Evolutionary conservation across 2,888 invertebrate genomes (phyloP).

Genomic region (Hesperia comma): DNA sequence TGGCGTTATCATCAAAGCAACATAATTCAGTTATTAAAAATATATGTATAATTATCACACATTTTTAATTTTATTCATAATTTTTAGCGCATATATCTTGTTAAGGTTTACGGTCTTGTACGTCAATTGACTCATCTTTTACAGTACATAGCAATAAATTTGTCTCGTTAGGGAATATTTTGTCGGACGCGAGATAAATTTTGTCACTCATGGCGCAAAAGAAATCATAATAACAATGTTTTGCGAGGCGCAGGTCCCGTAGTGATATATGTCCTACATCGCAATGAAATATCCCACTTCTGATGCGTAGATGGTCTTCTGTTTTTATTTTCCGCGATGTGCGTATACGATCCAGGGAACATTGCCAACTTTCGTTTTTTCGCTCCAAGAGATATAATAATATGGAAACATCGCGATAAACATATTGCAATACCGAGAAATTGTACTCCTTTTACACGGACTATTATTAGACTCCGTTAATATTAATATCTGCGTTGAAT

Average conservation of each 20-base stretch:
- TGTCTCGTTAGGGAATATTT: not conserved
- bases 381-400: constrained; percentile 42
- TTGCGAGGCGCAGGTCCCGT: not conserved
- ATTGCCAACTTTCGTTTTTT: constrained; percentile 50
- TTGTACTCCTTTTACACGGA: constrained; percentile 16
- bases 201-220: not conserved
- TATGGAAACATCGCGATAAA: constrained; percentile 44
- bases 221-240: constrained; percentile 14
- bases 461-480: constrained; percentile 38
- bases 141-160: not conserved
- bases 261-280: constrained; percentile 4
- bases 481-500: constrained; percentile 28
- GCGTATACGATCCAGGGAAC: constrained; percentile 42
- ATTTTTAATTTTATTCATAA: no score
- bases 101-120: no score
- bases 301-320: constrained; percentile 38
- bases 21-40: no score
- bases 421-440: constrained; percentile 27
- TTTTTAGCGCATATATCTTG: no score
- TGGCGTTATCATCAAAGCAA: no score
- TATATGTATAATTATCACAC: no score
- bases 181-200: constrained; percentile 3
- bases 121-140: no score
- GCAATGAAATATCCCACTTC: constrained; percentile 15
- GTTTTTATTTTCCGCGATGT: constrained; percentile 46